Conservation (phyloP, 2,797 vertebrate species). For the Bradypodion pumilum region DNA sequence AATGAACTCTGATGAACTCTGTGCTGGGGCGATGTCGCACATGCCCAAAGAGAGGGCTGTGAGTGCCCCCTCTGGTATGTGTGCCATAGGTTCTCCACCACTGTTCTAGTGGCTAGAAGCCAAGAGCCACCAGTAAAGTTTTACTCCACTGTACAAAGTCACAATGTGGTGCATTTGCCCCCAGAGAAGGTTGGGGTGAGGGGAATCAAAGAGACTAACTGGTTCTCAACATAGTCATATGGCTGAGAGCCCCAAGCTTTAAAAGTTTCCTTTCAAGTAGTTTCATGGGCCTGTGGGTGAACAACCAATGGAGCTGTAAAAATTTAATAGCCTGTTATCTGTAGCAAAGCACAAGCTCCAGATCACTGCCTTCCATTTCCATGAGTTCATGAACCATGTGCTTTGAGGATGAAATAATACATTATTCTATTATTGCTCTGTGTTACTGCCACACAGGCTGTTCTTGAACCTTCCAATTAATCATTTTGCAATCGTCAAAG, state of each 20-base stretch:
- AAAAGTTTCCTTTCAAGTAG: not conserved
- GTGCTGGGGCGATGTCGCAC: too few species aligned
- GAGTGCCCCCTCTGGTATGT: too few species aligned
- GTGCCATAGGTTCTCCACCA: too few species aligned
- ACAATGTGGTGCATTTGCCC: not conserved
- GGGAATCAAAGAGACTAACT: not conserved
- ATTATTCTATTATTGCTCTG: constrained; percentile 14
- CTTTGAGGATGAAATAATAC: constrained; percentile 3
- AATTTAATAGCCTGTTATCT: constrained; percentile 20
- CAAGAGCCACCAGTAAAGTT: not conserved
- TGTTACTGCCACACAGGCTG: not conserved
- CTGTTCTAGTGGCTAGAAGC: not conserved
- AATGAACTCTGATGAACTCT: too few species aligned
- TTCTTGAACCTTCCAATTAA: not conserved
- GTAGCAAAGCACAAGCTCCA: constrained; percentile 8
- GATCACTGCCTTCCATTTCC: constrained; percentile 21
- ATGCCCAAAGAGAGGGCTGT: too few species aligned
- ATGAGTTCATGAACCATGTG: constrained; percentile 19
- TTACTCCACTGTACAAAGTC: not conserved
- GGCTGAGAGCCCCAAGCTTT: not conserved
- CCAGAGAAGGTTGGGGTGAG: not conserved
- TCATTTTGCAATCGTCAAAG: not conserved
- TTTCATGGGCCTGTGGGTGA: constrained; percentile 12
- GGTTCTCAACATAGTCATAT: not conserved
- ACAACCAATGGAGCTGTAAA: constrained; percentile 24